Evolutionary conservation across 2,113 vertebrate genomes (phyloP).

Genomic region (Nothobranchius kuhntae): DNA sequence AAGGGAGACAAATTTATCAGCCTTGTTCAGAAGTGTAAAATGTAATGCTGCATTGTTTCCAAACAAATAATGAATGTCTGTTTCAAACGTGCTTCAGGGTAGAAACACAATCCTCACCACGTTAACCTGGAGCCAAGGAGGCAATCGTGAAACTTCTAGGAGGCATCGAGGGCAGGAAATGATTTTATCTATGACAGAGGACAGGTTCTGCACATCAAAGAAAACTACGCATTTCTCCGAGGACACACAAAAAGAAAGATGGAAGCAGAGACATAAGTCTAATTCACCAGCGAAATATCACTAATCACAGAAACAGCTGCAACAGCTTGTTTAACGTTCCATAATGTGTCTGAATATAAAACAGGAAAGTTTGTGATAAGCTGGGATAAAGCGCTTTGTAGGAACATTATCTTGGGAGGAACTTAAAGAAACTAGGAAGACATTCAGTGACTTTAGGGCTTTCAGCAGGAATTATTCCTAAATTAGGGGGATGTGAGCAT

Average conservation of each 20-base stretch:
- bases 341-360: constrained; percentile 5
- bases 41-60: constrained; percentile 31
- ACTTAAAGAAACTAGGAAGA: constrained; percentile 31
- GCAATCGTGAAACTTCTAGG: constrained; percentile 47
- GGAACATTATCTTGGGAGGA: constrained; percentile 24
- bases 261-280: constrained; percentile 12
- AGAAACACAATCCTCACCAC: constrained; percentile 42
- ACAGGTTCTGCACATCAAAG: constrained; percentile 31
- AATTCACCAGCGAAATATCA: constrained; percentile 17
- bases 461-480: constrained; percentile 66
- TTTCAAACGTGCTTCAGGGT: constrained; percentile 25
- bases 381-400: constrained; percentile 30
- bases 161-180: constrained; percentile 11
- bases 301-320: constrained; percentile 17
- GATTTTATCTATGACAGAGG: constrained; percentile 36
- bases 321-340: neutral
- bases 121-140: constrained; percentile 58
- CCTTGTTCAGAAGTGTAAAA: constrained; percentile 54
- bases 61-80: constrained; percentile 32
- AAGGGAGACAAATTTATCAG: constrained; percentile 59
- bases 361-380: constrained; percentile 12
- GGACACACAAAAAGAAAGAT: constrained; percentile 4
- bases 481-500: constrained; percentile 65
- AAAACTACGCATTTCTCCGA: constrained; percentile 4
- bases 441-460: constrained; percentile 23